phyloP scores from a whole-genome alignment of 2,888 invertebrate genomes.

The Calliphora vomitoria region DNA sequence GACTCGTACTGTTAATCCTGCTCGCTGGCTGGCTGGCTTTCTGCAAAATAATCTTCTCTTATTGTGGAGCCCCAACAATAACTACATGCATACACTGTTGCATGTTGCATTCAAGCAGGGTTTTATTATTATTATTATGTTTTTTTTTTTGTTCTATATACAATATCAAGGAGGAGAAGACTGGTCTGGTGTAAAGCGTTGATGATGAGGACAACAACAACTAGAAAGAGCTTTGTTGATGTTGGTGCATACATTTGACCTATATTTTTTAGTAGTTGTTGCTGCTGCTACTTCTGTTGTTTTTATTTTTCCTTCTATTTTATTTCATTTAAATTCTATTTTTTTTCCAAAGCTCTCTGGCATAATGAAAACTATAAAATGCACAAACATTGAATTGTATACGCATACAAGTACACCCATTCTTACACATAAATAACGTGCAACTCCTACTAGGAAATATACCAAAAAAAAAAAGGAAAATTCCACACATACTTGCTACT shows the following conservation, averaged over 20 bases:
- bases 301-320: slow-evolving; percentile 40
- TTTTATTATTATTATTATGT: slow-evolving; percentile 24
- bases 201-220: slow-evolving; percentile 39
- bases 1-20: slow-evolving; percentile 17
- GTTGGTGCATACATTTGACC: slow-evolving; percentile 73
- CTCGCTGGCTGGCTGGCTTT: slow-evolving; percentile 3
- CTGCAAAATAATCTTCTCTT: slow-evolving; percentile 10
- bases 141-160: slow-evolving; percentile 38
- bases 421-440: slow-evolving; percentile 5
- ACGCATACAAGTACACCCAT: slow-evolving; percentile 40
- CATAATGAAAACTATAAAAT: slow-evolving; percentile 53
- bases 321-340: slow-evolving; percentile 41
- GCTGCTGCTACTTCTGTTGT: slow-evolving; percentile 3
- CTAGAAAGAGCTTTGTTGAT: slow-evolving; percentile 1
- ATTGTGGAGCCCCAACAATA: slow-evolving; percentile 35
- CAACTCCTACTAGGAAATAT: background rate
- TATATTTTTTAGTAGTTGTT: slow-evolving; percentile 64
- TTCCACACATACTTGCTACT: background rate
- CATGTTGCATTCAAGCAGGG: slow-evolving; percentile 52
- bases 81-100: slow-evolving; percentile 44
- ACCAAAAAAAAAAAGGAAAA: background rate
- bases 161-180: slow-evolving; percentile 28
- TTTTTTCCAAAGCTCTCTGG: slow-evolving; percentile 37
- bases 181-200: slow-evolving; percentile 41
- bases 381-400: slow-evolving; percentile 30